Evolutionary conservation across 2,888 invertebrate genomes (phyloP).

Genomic region (Petrolisthes cinctipes): DNA sequence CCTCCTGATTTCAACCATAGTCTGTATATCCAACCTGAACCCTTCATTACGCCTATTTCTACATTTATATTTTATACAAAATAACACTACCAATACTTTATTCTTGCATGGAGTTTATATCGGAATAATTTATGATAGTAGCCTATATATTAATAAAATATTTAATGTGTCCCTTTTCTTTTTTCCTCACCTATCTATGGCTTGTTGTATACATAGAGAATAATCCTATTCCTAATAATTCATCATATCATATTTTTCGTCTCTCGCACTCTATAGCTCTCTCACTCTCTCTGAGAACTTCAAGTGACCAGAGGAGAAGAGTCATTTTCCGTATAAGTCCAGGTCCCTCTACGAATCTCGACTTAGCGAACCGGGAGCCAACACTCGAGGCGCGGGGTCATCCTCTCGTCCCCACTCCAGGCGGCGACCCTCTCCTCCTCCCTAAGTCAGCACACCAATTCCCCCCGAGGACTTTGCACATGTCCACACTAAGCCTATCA

Average conservation of each 20-base stretch:
- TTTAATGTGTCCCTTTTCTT: no score
- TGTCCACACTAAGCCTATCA: conserved; percentile 30
- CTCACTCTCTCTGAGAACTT: not conserved
- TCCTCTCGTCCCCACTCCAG: conserved; percentile 12
- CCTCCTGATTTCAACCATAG: not conserved
- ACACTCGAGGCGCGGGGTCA: conserved; percentile 9
- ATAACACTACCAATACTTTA: no score
- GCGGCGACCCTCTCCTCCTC: not conserved
- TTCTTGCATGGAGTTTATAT: no score
- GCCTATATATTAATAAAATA: no score
- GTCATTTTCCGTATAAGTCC: not conserved
- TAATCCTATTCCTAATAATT: no score
- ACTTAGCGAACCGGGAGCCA: conserved; percentile 5
- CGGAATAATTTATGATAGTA: no score
- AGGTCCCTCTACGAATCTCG: conserved; percentile 7
- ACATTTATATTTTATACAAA: no score
- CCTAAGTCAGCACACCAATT: conserved; percentile 14
- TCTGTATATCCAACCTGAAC: no score
- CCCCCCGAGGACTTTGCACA: conserved; percentile 26
- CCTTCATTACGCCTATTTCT: no score
- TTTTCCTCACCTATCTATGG: no score
- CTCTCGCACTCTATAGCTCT: conserved; percentile 20
- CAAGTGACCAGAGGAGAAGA: no score
- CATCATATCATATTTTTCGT: not conserved
- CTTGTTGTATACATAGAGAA: no score